Evolutionary conservation across 2,888 invertebrate species (phyloP), one percentile per base, ranked within the genome.

Genomic region (Drosophila formosana): DNA sequence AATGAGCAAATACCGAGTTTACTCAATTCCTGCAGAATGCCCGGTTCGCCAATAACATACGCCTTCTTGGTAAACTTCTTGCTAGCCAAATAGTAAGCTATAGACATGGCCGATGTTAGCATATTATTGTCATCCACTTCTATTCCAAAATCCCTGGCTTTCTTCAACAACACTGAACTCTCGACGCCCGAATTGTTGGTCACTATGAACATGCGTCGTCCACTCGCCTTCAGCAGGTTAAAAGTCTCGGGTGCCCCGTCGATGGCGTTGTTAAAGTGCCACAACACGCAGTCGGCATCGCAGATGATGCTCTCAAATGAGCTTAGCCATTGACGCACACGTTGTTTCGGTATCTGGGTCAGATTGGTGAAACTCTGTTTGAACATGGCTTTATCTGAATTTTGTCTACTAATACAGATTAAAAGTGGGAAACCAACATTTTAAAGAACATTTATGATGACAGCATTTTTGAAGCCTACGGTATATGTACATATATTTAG

Each of bases 231-330:
- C 0, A 85, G 3, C 3, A 25, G n/a, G n/a, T 87, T 88, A 13
- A 76, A 78, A 1, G 69, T 63, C 0, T 80, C 82, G 4, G 47
- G 64, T 0, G 82, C 34, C 0, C 79, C 71, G 0, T 71, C 63
- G 9, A 85, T 39, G 0, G 81, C 34, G 0, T 64, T 30, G 3
- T 69, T 26, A 7, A 77, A 65, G 13, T 75, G 66, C 85, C 85
- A 86, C 3, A 86, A 63, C 0, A 86, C 88, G 1, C 85, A 88
- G 47, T 88, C 85, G 0, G 76, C 85, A 63, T 85, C 85, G 32
- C 61, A 81, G 23, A 86, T 62, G 4, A 82, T 49, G 5, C 74
- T 57, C 39, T 82, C 70, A n/a, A 86, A 58, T 5, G 47, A 26
- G 6, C n/a, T 43, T 3, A 87, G 4, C 85, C 88, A 88, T 37